A percentile compares a stretch with the other conserved stretches of the same genome.
Evolutionary conservation across 2,113 vertebrate species (phyloP).

Genomic region (Crotalus tigris): DNA sequence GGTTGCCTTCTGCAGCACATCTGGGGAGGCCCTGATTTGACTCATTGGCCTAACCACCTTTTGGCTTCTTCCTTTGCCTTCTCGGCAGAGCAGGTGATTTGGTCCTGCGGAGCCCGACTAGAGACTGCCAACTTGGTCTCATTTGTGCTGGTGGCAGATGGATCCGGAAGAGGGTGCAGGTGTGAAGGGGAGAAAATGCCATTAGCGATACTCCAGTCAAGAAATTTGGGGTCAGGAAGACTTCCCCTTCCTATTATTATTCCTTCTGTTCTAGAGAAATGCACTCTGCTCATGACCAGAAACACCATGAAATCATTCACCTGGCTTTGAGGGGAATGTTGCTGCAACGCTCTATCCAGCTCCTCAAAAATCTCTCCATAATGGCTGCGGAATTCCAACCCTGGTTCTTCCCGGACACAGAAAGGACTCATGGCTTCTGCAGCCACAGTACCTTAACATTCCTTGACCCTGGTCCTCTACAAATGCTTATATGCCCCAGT

Average conservation of each 20-base stretch:
- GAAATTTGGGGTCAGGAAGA: neutral
- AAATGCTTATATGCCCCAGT: neutral
- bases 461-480: neutral
- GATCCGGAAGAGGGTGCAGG: neutral
- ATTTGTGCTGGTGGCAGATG: neutral
- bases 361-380: neutral
- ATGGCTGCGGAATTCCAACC: neutral
- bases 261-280: neutral
- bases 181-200: neutral
- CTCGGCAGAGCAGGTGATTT: neutral
- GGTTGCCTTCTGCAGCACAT: neutral
- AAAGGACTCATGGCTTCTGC: neutral
- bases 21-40: neutral
- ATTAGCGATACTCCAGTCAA: neutral
- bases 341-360: neutral
- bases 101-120: neutral
- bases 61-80: neutral
- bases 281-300: neutral
- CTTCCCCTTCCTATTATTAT: neutral
- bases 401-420: neutral
- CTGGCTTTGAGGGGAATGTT: neutral
- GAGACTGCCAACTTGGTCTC: neutral
- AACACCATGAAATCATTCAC: neutral
- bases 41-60: neutral
- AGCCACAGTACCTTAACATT: neutral